Conservation (phyloP, 2,888 invertebrate genomes). For the Hypselothyrea guttata region DNA sequence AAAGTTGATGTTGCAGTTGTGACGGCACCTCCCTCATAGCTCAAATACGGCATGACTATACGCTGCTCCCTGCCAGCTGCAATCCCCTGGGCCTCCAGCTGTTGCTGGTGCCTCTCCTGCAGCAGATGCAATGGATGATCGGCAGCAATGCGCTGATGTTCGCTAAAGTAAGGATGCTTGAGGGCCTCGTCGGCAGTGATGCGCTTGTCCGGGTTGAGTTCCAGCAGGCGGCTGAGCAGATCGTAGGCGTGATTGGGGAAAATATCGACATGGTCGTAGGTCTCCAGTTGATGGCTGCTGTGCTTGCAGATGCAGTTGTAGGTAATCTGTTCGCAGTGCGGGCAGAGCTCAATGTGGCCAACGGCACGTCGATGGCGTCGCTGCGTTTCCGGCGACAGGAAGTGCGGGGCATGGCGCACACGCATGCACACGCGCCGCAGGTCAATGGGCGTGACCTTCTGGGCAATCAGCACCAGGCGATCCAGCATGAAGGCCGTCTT, state of each 20-base stretch:
- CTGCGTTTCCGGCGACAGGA: slow-evolving; percentile 71
- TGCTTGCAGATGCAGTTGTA: slow-evolving; percentile 81
- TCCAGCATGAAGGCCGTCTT: slow-evolving; percentile 87
- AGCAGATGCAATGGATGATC: slow-evolving; percentile 42
- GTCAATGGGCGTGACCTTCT: slow-evolving; percentile 83
- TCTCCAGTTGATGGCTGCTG: slow-evolving; percentile 65
- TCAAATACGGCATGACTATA: too few relatives aligned
- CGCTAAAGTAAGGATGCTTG: slow-evolving; percentile 88
- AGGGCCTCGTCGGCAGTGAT: slow-evolving; percentile 89
- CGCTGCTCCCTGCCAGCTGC: too few relatives aligned
- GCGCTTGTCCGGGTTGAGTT: slow-evolving; percentile 88
- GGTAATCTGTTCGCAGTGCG: slow-evolving; percentile 80
- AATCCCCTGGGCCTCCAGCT: neutral
- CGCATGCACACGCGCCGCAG: slow-evolving; percentile 82
- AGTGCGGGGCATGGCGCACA: slow-evolving; percentile 79
- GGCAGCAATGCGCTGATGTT: slow-evolving; percentile 49
- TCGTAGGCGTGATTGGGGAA: slow-evolving; percentile 89
- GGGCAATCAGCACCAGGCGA: slow-evolving; percentile 83
- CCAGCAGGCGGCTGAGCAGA: slow-evolving; percentile 87
- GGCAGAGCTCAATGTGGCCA: slow-evolving; percentile 77
- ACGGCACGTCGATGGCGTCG: slow-evolving; percentile 71
- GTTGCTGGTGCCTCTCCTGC: neutral
- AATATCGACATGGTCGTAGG: slow-evolving; percentile 70
- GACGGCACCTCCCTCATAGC: too few relatives aligned
- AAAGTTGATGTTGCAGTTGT: slow-evolving; percentile 15